Evolutionary conservation across 92 coral and sea anemone genomes (phyloP).

Genomic region (Epizoanthus stellaris): DNA sequence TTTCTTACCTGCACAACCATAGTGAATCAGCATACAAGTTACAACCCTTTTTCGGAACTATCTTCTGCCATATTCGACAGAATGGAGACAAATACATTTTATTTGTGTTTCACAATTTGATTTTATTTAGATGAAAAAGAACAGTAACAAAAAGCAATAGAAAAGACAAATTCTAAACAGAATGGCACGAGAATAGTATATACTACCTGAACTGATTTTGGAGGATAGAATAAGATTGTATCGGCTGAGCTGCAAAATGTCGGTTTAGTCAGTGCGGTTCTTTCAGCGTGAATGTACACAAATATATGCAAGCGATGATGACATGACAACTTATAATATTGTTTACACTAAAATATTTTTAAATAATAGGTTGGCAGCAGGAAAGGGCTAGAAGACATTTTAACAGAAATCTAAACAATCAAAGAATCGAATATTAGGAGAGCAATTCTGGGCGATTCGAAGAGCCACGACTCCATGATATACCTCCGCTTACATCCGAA

Average conservation of each 20-base stretch:
- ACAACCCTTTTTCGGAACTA: background rate
- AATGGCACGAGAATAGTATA: background rate
- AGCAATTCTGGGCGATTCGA: background rate
- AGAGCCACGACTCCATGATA: background rate
- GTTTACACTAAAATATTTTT: background rate
- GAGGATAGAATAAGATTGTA: background rate
- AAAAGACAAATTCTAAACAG: background rate
- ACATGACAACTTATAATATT: background rate
- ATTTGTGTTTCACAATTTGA: background rate
- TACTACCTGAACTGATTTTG: background rate
- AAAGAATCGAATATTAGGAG: background rate
- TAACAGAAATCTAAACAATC: background rate
- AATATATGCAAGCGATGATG: background rate
- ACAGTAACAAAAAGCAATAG: slow-evolving; percentile 14
- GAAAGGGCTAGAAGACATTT: background rate
- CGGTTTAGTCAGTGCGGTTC: background rate
- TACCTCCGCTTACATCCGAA: too few relatives aligned
- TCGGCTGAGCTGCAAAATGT: background rate
- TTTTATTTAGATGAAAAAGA: slow-evolving; percentile 7
- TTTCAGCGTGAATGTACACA: background rate
- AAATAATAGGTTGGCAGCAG: background rate
- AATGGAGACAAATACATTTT: background rate
- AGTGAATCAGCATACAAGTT: background rate
- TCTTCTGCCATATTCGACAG: background rate
- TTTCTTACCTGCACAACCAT: background rate